These are phyloP conservation scores for Morone chrysops DNA, from an alignment of 2,113 vertebrate species.

Conservation along the genomic window DNA sequence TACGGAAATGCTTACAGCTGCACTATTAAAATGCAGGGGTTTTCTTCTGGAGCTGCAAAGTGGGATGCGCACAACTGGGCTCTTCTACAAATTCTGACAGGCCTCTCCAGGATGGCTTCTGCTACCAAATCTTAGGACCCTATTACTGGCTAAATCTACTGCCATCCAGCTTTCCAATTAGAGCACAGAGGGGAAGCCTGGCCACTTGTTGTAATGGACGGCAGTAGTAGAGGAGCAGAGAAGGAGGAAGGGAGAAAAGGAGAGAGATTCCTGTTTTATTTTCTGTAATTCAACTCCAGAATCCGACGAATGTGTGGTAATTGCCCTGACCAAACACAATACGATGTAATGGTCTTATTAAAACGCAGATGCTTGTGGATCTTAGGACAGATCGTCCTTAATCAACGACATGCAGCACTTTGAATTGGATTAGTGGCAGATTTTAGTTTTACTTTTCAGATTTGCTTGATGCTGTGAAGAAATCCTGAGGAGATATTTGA, in stretches of 20 bases:
- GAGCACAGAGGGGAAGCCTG: slow-evolving; percentile 60
- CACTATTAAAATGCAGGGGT: slow-evolving; percentile 78
- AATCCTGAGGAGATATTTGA: slow-evolving; percentile 22
- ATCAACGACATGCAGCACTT: slow-evolving; percentile 43
- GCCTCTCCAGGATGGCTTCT: slow-evolving; percentile 70
- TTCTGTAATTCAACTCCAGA: slow-evolving; percentile 36
- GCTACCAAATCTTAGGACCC: slow-evolving; percentile 78
- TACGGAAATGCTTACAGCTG: slow-evolving; percentile 80
- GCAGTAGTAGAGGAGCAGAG: slow-evolving; percentile 28
- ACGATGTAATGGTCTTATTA: slow-evolving; percentile 21
- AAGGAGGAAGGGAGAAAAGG: not conserved
- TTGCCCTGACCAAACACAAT: slow-evolving; percentile 42
- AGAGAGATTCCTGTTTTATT: slow-evolving; percentile 25
- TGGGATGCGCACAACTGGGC: slow-evolving; percentile 45
- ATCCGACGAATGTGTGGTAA: slow-evolving; percentile 10
- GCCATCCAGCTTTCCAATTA: slow-evolving; percentile 83
- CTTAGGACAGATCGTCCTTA: slow-evolving; percentile 32
- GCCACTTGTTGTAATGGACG: slow-evolving; percentile 69
- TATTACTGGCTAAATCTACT: slow-evolving; percentile 80
- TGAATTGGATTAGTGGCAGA: slow-evolving; percentile 47
- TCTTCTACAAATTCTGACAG: slow-evolving; percentile 76
- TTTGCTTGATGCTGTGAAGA: slow-evolving; percentile 33
- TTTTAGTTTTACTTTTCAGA: slow-evolving; percentile 47
- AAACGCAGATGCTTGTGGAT: slow-evolving; percentile 45
- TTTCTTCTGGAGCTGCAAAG: slow-evolving; percentile 58